Evolutionary conservation across 2,113 vertebrate genomes (phyloP), one percentile per base, ranked within the genome.

Genomic region (Atrichornis clamosus): DNA sequence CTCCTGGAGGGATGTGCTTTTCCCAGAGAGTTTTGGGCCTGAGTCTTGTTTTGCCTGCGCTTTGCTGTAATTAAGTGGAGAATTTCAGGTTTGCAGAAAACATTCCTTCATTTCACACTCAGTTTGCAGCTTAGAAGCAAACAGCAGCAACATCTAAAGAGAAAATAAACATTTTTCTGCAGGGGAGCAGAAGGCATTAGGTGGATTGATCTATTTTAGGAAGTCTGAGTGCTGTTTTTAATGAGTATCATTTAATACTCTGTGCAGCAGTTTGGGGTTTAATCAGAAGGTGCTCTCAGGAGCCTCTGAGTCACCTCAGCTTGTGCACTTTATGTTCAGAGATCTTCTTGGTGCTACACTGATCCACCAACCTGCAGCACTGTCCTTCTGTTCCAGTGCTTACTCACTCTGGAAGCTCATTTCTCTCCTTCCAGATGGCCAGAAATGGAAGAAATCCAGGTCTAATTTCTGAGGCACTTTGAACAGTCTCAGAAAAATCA

Each of bases 371-470:
- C 90, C 88, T 86, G 92, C 53, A 32, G 90, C 96, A 94, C 88
- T 89, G 4, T 70, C 90, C 83, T 96, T 91, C 95, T 89, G 87
- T 70, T 90, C 62, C 76, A 58, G 41, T 23, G 19, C 92, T 90
- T 86, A 26, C 53, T 87, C 87, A 67, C 83, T 0, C 1, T 90
- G 84, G 79, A 95, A 87, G 88, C 73, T 95, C 92, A 53, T 94
- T 97, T 96, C 90, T 92, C 64, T 93, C 69, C 88, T 92, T 96
- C 96, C 96, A 97, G 96, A 96, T 96, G 96, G 96, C 85, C 95
- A 89, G 83, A 95, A 90, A 93, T 96, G 96, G 96, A 97, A 90
- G 83, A 89, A 92, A 69, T 94, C 96, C 96, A 97, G 88, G 90
- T 96, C 88, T 95, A 75, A 95, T 97, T 96, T 97, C 85, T 96